phyloP scores from a whole-genome alignment of 2,888 invertebrate genomes.

The Resseliella maxima region DNA sequence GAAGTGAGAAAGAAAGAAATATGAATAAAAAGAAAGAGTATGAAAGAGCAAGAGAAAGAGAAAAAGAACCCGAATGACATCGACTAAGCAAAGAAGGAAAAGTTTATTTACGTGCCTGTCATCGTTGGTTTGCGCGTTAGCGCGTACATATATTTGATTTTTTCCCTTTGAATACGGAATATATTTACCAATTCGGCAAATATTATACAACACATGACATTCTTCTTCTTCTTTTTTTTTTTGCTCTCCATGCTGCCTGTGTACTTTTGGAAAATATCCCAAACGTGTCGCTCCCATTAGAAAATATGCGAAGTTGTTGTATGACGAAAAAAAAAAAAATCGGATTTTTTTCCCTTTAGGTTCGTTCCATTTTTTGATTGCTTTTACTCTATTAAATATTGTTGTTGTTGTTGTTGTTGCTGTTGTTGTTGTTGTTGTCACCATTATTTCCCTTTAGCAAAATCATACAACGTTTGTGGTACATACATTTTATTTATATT shows the following conservation, averaged over 20 bases:
- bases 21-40: too few relatives aligned
- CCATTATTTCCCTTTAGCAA: neutral
- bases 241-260: neutral
- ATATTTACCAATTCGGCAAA: slow-evolving; percentile 45
- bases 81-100: neutral
- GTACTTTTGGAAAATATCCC: neutral
- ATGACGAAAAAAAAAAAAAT: neutral
- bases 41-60: neutral
- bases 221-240: neutral
- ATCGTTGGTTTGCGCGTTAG: slow-evolving; percentile 29
- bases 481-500: slow-evolving; percentile 1
- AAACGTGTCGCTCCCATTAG: neutral
- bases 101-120: slow-evolving; percentile 52
- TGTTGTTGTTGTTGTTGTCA: neutral
- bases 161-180: slow-evolving; percentile 39
- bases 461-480: neutral
- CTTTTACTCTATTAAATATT: neutral
- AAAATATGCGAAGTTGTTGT: neutral
- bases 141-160: slow-evolving; percentile 37
- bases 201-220: slow-evolving; percentile 6
- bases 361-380: slow-evolving; percentile 16
- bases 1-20: too few relatives aligned
- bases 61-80: neutral
- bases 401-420: neutral
- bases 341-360: neutral